Conservation (phyloP, 1,140 invertebrate species). For the Dufourea novaeangliae region DNA sequence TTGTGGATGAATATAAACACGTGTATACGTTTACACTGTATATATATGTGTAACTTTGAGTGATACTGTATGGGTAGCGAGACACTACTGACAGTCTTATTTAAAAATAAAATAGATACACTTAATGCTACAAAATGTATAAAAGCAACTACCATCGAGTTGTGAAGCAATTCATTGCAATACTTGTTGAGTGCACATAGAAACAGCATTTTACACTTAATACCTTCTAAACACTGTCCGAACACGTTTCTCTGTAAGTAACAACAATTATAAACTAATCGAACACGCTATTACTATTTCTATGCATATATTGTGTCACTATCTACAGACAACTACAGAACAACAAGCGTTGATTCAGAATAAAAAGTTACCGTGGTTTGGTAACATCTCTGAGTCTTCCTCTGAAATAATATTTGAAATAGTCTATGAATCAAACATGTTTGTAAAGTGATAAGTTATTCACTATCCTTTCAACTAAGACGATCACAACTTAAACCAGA, state of each 20-base stretch:
- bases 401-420: conserved; percentile 80
- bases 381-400: conserved; percentile 82
- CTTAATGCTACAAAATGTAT: conserved; percentile 26
- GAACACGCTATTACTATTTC: conserved; percentile 43
- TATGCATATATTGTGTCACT: conserved; percentile 51
- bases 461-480: conserved; percentile 20
- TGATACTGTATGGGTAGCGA: conserved; percentile 4
- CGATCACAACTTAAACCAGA: not conserved
- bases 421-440: conserved; percentile 62
- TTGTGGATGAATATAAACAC: not conserved
- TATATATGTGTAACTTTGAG: not conserved
- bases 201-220: conserved; percentile 17
- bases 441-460: conserved; percentile 7
- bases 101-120: conserved; percentile 14
- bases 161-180: conserved; percentile 14
- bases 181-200: conserved; percentile 22
- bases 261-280: not conserved
- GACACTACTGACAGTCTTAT: conserved; percentile 1
- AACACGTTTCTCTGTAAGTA: not conserved
- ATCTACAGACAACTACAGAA: conserved; percentile 62
- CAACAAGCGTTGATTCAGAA: conserved; percentile 70
- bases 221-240: not conserved
- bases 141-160: conserved; percentile 36
- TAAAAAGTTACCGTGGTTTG: conserved; percentile 81
- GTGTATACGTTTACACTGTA: not conserved